These are phyloP conservation scores for Trimorus sp. DNA, from an alignment of 2,888 invertebrate genomes.

Conservation along the genomic window DNA sequence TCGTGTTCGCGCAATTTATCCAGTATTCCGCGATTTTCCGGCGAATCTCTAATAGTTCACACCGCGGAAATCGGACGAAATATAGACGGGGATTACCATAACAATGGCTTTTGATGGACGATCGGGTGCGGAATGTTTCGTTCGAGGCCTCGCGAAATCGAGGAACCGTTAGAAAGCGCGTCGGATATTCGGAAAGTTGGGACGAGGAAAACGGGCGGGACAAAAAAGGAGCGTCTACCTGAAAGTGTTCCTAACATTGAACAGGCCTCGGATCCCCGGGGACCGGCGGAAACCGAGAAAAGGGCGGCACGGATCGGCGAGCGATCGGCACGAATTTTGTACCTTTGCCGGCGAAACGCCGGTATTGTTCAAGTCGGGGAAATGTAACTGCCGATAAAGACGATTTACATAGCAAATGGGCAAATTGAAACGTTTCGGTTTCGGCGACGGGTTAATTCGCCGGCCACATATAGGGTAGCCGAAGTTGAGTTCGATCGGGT, in stretches of 20 bases:
- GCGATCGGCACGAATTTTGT: background rate
- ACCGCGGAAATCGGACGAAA: no score
- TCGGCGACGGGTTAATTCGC: background rate
- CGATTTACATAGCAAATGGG: no score
- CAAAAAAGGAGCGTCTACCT: conserved; percentile 56
- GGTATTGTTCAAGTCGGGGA: no score
- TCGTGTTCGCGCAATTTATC: no score
- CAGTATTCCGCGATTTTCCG: no score
- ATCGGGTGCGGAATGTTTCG: conserved; percentile 1
- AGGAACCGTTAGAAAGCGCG: conserved; percentile 33
- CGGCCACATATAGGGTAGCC: conserved; percentile 8
- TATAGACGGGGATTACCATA: no score
- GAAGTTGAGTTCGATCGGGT: background rate
- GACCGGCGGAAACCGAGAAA: conserved; percentile 38
- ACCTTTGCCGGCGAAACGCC: no score
- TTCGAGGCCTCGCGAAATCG: conserved; percentile 28
- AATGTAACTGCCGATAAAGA: no score
- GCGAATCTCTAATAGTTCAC: no score
- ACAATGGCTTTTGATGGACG: no score
- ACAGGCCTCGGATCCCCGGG: conserved; percentile 57
- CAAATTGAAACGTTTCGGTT: background rate
- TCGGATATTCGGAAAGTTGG: conserved; percentile 36
- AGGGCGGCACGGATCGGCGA: conserved; percentile 16
- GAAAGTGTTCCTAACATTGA: conserved; percentile 56
- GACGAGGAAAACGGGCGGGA: conserved; percentile 44